Conservation (phyloP, 2,797 vertebrate species). For the Hybognathus amarus region DNA sequence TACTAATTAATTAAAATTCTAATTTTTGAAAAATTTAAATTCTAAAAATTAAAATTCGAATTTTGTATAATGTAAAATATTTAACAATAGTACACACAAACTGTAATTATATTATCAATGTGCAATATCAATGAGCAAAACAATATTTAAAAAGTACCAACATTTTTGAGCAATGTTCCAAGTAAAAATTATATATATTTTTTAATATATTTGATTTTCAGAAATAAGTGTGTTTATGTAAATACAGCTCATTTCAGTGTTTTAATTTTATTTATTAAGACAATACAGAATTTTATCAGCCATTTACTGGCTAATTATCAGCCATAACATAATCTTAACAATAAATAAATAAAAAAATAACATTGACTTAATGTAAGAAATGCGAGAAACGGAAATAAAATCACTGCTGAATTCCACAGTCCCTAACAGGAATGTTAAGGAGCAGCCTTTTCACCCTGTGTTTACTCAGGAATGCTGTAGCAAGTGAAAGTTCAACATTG, state of each 20-base stretch:
- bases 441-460: conserved; percentile 14
- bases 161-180: too few relatives aligned
- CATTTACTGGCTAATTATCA: background rate
- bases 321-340: background rate
- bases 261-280: too few relatives aligned
- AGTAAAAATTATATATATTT: background rate
- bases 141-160: background rate
- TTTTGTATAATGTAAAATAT: background rate
- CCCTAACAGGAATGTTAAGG: background rate
- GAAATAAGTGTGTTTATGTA: background rate
- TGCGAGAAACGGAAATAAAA: background rate
- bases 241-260: background rate
- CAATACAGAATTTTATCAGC: background rate
- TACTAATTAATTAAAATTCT: too few relatives aligned
- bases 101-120: background rate
- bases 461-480: conserved; percentile 35
- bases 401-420: background rate
- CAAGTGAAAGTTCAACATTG: conserved; percentile 42
- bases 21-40: too few relatives aligned
- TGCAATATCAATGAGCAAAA: too few relatives aligned
- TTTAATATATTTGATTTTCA: background rate
- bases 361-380: background rate
- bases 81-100: too few relatives aligned
- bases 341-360: background rate
- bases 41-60: too few relatives aligned